These are phyloP conservation scores for Piscicola geometra DNA, from an alignment of 2,888 invertebrate genomes.

Conservation along the genomic window DNA sequence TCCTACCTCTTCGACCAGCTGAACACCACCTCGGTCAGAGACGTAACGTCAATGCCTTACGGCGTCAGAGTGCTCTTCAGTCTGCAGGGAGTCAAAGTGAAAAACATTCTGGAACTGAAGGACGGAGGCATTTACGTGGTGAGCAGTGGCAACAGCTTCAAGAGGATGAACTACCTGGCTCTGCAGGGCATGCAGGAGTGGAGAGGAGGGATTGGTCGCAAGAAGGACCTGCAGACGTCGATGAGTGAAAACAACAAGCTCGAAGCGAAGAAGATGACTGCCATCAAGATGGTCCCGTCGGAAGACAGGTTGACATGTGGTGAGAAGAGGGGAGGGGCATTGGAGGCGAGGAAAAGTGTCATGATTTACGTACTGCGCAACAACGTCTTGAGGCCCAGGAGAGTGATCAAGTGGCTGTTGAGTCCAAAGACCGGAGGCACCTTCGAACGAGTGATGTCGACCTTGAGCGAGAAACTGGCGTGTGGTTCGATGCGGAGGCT, in stretches of 20 bases:
- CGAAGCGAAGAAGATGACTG: neutral
- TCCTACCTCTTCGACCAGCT: conserved; percentile 16
- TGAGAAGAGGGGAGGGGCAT: neutral
- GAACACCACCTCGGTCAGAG: neutral
- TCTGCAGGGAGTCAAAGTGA: neutral
- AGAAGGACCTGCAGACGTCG: neutral
- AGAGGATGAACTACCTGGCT: neutral
- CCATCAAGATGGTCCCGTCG: neutral
- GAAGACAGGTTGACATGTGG: neutral
- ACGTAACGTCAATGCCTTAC: conserved; percentile 15
- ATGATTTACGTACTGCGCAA: conserved; percentile 21
- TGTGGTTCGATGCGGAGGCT: neutral
- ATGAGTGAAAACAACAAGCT: neutral
- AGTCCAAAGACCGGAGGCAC: neutral
- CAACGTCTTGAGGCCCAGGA: conserved; percentile 13
- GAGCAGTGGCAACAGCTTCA: conserved; percentile 20
- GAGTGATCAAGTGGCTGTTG: conserved; percentile 26
- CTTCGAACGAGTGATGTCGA: neutral
- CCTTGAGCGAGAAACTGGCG: conserved; percentile 4
- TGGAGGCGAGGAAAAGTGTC: neutral
- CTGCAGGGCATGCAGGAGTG: neutral
- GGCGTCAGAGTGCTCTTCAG: conserved; percentile 21
- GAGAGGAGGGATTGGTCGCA: neutral
- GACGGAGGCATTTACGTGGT: conserved; percentile 28
- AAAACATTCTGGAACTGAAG: neutral